phyloP scores from a whole-genome alignment of 2,888 invertebrate species.

The Phytoseiulus persimilis region DNA sequence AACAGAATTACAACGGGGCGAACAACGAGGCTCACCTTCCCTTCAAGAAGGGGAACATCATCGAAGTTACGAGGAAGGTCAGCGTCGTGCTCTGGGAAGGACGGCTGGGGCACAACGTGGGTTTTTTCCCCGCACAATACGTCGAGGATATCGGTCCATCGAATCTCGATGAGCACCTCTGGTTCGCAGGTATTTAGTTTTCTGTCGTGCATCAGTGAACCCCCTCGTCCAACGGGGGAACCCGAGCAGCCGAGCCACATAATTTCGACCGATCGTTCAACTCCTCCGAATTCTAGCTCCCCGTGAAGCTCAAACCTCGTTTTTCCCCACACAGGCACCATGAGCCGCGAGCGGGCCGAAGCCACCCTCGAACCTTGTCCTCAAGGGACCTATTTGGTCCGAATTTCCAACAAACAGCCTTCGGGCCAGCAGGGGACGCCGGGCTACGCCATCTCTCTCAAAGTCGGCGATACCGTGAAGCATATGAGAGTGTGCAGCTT shows the following conservation, averaged over 20 bases:
- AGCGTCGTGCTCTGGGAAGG: conserved; percentile 51
- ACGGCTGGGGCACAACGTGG: conserved; percentile 46
- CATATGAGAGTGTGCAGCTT: conserved; percentile 71
- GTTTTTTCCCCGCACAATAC: conserved; percentile 49
- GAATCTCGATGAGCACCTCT: conserved; percentile 46
- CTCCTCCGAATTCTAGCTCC: background rate
- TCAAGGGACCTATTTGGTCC: conserved; percentile 46
- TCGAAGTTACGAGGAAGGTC: conserved; percentile 48
- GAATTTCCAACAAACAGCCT: conserved; percentile 47
- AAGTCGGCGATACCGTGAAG: conserved; percentile 58
- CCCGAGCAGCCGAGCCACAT: too few species aligned
- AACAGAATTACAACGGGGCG: conserved; percentile 6
- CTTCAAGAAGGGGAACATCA: conserved; percentile 47
- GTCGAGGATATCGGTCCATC: conserved; percentile 45
- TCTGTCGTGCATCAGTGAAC: too few species aligned
- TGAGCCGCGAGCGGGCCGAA: conserved; percentile 47
- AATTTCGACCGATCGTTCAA: too few species aligned
- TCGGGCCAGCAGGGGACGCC: conserved; percentile 41
- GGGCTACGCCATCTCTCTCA: conserved; percentile 47
- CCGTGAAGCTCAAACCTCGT: too few species aligned
- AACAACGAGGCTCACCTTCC: conserved; percentile 15
- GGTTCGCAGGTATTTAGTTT: conserved; percentile 43
- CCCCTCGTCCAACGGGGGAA: too few species aligned
- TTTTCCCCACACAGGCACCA: conserved; percentile 44
- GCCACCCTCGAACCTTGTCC: conserved; percentile 45